Percentiles rank a stretch among this genome's conserved stretches.
Conservation (phyloP, 2,113 vertebrate genomes). For the Pterocles orientalis region DNA sequence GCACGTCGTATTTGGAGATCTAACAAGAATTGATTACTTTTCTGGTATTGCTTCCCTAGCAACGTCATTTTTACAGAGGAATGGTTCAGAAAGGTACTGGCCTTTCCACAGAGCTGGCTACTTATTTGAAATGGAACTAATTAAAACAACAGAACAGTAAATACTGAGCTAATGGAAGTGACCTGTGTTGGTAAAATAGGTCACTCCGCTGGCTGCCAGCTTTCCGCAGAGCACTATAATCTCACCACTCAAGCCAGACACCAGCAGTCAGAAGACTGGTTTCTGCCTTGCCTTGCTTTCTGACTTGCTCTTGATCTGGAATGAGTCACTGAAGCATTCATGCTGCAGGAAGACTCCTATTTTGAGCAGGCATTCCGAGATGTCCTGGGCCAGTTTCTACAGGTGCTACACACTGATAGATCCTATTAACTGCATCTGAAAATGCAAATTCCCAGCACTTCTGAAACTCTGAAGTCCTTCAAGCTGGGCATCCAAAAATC, state of each 20-base stretch:
- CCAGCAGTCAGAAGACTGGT: background rate
- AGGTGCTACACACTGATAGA: background rate
- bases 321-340: background rate
- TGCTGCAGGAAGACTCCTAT: background rate
- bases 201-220: background rate
- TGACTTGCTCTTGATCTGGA: background rate
- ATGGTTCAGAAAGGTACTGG: constrained; percentile 31
- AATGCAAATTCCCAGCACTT: background rate
- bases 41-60: background rate
- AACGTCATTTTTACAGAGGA: constrained; percentile 7
- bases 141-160: constrained; percentile 24
- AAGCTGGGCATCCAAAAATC: background rate
- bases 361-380: background rate
- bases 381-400: background rate
- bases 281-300: background rate
- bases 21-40: constrained; percentile 36
- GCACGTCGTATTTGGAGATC: background rate
- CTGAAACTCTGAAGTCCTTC: background rate
- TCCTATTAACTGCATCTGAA: background rate
- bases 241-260: background rate
- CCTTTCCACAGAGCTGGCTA: constrained; percentile 19
- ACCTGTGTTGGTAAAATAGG: background rate
- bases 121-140: constrained; percentile 43
- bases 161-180: constrained; percentile 22
- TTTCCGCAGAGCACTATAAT: background rate